These are phyloP conservation scores for Drosophila robusta DNA, from an alignment of 2,888 invertebrate species.

Conservation along the genomic window DNA sequence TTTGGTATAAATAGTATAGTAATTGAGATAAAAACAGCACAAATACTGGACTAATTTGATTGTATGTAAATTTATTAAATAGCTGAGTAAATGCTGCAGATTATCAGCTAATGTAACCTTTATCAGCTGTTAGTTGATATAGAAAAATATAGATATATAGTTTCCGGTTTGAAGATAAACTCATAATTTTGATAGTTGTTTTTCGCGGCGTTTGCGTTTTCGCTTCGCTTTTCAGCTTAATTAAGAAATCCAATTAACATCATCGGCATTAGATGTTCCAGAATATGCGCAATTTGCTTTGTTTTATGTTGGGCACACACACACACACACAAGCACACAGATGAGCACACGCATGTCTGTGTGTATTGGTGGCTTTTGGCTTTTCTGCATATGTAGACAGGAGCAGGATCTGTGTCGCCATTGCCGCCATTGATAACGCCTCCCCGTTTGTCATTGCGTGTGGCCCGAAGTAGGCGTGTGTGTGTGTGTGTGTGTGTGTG, in stretches of 20 bases:
- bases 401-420: slow-evolving; percentile 60
- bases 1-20: no score
- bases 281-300: slow-evolving; percentile 77
- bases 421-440: slow-evolving; percentile 54
- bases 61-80: no score
- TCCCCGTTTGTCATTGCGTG: slow-evolving; percentile 42
- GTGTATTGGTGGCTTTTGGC: slow-evolving; percentile 26
- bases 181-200: slow-evolving; percentile 16
- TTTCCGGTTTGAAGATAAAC: not conserved
- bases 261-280: slow-evolving; percentile 72
- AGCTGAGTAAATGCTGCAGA: no score
- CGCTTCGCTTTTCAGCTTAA: slow-evolving; percentile 69
- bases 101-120: no score
- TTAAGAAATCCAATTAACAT: slow-evolving; percentile 80
- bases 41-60: no score
- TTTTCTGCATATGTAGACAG: slow-evolving; percentile 39
- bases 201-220: slow-evolving; percentile 19
- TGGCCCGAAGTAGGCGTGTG: slow-evolving; percentile 2
- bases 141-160: slow-evolving; percentile 1
- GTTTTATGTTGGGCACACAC: slow-evolving; percentile 50
- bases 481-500: slow-evolving; percentile 10
- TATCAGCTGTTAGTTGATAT: not conserved
- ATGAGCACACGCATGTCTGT: slow-evolving; percentile 3
- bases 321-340: slow-evolving; percentile 16
- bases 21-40: no score